Percentiles rank a stretch among this genome's conserved stretches.
Evolutionary conservation across 30 jellyfish, hydroid and myxozoan genomes (phyloP).

Genomic region (Sanderia malayensis): DNA sequence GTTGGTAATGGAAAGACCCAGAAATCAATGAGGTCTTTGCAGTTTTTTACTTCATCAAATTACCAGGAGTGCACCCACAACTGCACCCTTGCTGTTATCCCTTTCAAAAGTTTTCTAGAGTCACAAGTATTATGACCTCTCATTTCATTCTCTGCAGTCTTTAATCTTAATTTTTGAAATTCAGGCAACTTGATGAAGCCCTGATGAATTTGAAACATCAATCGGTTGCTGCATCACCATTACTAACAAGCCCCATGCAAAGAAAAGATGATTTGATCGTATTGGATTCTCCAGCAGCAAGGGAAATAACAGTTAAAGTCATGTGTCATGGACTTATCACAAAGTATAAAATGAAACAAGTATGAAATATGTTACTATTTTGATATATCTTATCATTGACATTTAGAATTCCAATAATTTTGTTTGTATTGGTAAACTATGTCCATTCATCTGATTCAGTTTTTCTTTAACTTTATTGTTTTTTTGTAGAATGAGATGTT

Average conservation of each 20-base stretch:
- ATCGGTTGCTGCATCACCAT: slow-evolving; percentile 6
- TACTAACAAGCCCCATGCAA: not conserved
- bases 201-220: not conserved
- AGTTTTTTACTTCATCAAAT: not conserved
- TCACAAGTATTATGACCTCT: too few relatives aligned
- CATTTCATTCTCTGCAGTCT: not conserved
- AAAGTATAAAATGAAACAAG: slow-evolving; percentile 42
- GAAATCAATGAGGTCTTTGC: not conserved
- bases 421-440: not conserved
- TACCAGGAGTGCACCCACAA: not conserved
- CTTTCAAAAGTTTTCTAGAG: too few relatives aligned
- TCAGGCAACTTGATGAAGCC: slow-evolving; percentile 35
- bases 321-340: slow-evolving; percentile 51
- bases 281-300: slow-evolving; percentile 25
- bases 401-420: not conserved
- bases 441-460: not conserved
- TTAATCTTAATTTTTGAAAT: not conserved
- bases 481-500: slow-evolving; percentile 32
- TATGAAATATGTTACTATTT: not conserved
- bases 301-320: slow-evolving; percentile 39
- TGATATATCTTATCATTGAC: not conserved
- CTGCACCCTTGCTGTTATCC: too few relatives aligned
- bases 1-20: not conserved
- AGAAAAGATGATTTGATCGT: not conserved
- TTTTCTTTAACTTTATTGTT: not conserved